Base-by-base conservation (phyloP, 2,113 vertebrate species). In the Pseudonaja textilis region DNA sequence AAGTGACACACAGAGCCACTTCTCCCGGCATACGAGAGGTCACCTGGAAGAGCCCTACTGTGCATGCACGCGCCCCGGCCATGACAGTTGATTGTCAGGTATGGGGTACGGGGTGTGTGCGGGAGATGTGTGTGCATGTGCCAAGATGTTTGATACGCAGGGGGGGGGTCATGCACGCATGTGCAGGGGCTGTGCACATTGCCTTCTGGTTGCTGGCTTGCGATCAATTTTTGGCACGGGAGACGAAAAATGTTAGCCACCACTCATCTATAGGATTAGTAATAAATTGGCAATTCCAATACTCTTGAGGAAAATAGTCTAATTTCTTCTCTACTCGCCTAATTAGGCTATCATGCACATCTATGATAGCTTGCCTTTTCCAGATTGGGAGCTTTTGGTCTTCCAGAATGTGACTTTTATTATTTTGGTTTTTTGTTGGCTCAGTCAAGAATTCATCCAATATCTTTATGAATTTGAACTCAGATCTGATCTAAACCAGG, bases 61-160 rank as follows among this genome's bases (percentile, higher is more conserved):
- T 0, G 8, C 8, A 50, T 50, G 47, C 1, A 8, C 8, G 47
- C 8, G 47, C 47, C 7, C 47, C 1, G 8, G 47, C 47, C 47
- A 6, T 8, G 7, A 50, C 47, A 50, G 47, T 8, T 50, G 47
- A 50, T 50, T 50, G 47, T 50, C 1, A 1, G 47, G 47, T 50
- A 50, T 50, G 47, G 47, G 47, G 47, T 8, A 9, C 0, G 47
- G 47, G 8, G 47, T 6, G 47, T 47, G 7, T 1, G 7, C 0
- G 47, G 47, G 47, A 50, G 47, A 50, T 8, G 8, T 50, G 8
- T 0, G 1, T 50, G 47, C 47, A 50, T 50, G 47, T 1, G 8
- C 47, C 8, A 7, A 50, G 47, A 50, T 9, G 47, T 1, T 0
- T 50, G 47, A 50, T 47, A 8, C 7, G 1, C 1, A 1, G 8